Evolutionary conservation across 2,797 vertebrate species (phyloP).

Genomic region (Crax fasciolata): DNA sequence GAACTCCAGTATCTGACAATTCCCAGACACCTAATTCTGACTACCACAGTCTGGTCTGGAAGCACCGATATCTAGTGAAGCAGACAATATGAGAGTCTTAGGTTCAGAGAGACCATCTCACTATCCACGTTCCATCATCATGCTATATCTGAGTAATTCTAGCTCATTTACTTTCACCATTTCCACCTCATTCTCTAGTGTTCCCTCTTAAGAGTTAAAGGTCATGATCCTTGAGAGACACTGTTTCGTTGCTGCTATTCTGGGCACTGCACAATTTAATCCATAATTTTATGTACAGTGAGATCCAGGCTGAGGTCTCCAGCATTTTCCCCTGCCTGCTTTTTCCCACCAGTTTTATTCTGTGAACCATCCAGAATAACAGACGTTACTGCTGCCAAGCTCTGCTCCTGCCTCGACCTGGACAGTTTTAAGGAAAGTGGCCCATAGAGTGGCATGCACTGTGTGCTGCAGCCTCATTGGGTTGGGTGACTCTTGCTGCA

Average conservation of each 20-base stretch:
- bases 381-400: neutral
- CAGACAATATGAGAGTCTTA: neutral
- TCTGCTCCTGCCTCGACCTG: neutral
- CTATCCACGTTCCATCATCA: neutral
- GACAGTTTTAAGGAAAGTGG: neutral
- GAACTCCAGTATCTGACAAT: neutral
- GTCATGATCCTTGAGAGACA: neutral
- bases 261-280: neutral
- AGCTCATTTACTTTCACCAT: neutral
- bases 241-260: neutral
- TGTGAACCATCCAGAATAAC: neutral
- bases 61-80: neutral
- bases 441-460: neutral
- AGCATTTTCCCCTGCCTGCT: neutral
- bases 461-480: neutral
- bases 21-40: neutral
- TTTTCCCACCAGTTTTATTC: rapidly evolving
- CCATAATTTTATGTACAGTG: neutral
- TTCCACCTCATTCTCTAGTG: neutral
- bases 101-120: neutral
- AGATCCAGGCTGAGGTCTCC: neutral
- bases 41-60: neutral
- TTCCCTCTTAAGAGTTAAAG: neutral
- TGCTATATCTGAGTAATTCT: neutral
- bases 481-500: neutral